Evolutionary conservation across 1,140 invertebrate genomes (phyloP).

Genomic region (Eupristina koningsbergeri): DNA sequence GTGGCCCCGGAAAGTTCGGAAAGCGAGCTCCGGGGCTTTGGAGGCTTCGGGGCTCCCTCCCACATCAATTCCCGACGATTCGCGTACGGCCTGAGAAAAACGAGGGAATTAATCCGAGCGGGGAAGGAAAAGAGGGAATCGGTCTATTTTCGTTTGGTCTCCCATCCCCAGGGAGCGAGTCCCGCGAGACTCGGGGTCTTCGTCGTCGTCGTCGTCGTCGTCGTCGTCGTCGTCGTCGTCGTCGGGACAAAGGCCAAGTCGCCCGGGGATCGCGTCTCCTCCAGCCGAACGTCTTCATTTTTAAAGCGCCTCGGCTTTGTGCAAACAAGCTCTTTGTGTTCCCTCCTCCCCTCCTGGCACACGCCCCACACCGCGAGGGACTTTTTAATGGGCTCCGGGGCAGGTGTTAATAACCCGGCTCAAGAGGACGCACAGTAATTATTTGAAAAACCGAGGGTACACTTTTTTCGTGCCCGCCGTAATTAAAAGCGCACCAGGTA

Average conservation of each 20-base stretch:
- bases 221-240: too few relatives aligned
- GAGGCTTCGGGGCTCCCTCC: too few relatives aligned
- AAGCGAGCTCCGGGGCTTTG: background rate
- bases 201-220: too few relatives aligned
- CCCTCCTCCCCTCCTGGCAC: too few relatives aligned
- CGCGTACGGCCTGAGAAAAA: background rate
- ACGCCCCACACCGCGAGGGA: background rate
- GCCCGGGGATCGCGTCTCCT: constrained; percentile 39
- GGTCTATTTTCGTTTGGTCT: background rate
- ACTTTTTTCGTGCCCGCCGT: constrained; percentile 12
- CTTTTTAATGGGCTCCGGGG: constrained; percentile 42
- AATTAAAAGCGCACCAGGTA: background rate
- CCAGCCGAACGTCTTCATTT: constrained; percentile 44
- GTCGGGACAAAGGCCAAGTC: constrained; percentile 4
- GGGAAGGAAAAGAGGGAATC: background rate
- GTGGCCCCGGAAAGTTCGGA: background rate
- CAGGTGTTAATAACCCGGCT: constrained; percentile 39
- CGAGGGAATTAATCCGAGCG: background rate
- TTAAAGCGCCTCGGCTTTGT: constrained; percentile 20
- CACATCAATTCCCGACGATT: too few relatives aligned
- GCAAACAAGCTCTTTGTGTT: background rate
- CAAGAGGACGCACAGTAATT: constrained; percentile 21
- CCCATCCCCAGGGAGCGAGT: background rate
- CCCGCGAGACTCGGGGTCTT: constrained; percentile 10
- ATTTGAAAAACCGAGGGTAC: constrained; percentile 9